Evolutionary conservation across 2,888 invertebrate species (phyloP), one percentile per base, ranked within the genome.

Genomic region (Dynastes hyllus): DNA sequence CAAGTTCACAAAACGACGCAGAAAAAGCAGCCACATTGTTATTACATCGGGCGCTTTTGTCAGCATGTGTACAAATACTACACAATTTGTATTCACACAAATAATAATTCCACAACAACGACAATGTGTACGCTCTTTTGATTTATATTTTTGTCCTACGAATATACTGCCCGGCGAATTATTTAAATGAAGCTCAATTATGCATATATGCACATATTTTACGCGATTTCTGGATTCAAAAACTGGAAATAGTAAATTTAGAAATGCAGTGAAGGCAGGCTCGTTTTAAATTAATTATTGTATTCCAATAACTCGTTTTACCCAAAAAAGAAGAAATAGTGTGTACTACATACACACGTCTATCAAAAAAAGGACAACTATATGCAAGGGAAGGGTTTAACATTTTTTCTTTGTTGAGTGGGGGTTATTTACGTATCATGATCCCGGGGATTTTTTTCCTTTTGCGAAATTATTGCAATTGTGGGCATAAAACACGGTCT

Each of bases 171-270:
- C 67, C 22, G 27, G 22, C 50, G 50, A 22, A 50, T 16, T 50
- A 69, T 69, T 69, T 50, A 45, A 69, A 69, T 69, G 22, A 69
- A 16, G 50, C 1, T 69, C 45, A 45, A 69, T 27, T 69, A 22
- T 69, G 67, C 67, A 69, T 69, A 9, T 69, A 50, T 27, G 67
- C 22, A 50, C 67, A 69, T 45, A 69, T 69, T 69, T 69, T 51
- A 50, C 27, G 50, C 50, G 27, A 22, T 51, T 45, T 50, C 50
- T 69, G 27, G 67, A 50, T 27, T 69, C 29, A 50, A 69, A 69
- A 69, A 50, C 50, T n/a, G 5, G 13, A 50, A 69, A 50, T 27
- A 69, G 50, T 69, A 50, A 50, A 50, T 69, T 69, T 69, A 69
- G 27, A 27, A 22, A 22, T 37, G 22, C 50, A 50, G 50, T 22